Percentiles rank a stretch among this genome's conserved stretches.
These are phyloP conservation scores for roundworm (Caenorhabditis elegans) DNA, from an alignment of 1,140 invertebrate species.

Conservation along the genomic window WBcel235 BX284606.5:4881501-4882000, in stretches of 20 bases:
- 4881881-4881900: no score
- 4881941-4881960: no score
- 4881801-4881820: no score
- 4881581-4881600: background rate
- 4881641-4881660: slow-evolving; percentile 23
- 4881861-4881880: no score
- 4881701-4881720: background rate
- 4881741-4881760: background rate
- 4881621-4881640: background rate
- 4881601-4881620: background rate
- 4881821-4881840: no score
- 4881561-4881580: background rate
- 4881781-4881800: no score
- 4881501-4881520: background rate
- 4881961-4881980: background rate
- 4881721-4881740: background rate
- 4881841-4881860: no score
- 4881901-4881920: no score
- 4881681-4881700: slow-evolving; percentile 17
- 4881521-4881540: background rate
- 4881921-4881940: no score
- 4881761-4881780: background rate
- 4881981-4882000: background rate
- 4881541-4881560: background rate
- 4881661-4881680: slow-evolving; percentile 18